Evolutionary conservation across 2,888 invertebrate genomes (phyloP), one percentile per base, ranked within the genome.

Genomic region (Vandiemenella viatica): DNA sequence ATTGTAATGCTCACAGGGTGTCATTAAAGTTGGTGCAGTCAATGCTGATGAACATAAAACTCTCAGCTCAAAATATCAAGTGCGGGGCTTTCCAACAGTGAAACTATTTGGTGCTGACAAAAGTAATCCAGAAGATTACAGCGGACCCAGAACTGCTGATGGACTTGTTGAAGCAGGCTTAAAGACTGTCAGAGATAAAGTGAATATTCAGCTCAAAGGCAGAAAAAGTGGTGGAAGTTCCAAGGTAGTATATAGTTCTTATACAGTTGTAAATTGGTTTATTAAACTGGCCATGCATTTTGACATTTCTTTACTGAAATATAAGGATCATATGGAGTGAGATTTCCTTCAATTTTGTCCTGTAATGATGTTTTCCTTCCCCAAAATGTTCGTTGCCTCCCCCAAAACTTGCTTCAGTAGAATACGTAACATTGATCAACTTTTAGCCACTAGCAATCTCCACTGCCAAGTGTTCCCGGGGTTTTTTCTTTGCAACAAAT

Each of bases 21-120:
- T 95, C 13, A 83, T 85, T 0, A 95, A 92, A 75, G 85, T 98
- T 5, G 98, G 93, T 44, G 90, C 90, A 5, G 80, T 98, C 0
- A 83, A 98, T 71, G 89, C 88, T 38, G 93, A 96, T 63, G 79
- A 87, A 44, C 84, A 96, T 62, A 81, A 85, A 60, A 77, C 83
- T 5, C 67, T 96, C 1, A 83, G 82, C 23, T 74, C 78, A 1
- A 79, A 82, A 59, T 97, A 79, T 69, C 81, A 80, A 38, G 83
- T 98, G 26, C 70, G 75, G 56, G 95, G 97, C 45, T 98, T 95
- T 66, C 98, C 98, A 3, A 92, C 96, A 0, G 82, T 98, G 54
- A 98, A 97, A 67, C 80, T 98, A 42, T 96, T 98, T 66, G 86
- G 83, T 0, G 71, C 74, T 0, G 80, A 88, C 64, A 93, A 93